Base-by-base conservation (phyloP, 2,113 vertebrate genomes). In the Polyodon spathula region DNA sequence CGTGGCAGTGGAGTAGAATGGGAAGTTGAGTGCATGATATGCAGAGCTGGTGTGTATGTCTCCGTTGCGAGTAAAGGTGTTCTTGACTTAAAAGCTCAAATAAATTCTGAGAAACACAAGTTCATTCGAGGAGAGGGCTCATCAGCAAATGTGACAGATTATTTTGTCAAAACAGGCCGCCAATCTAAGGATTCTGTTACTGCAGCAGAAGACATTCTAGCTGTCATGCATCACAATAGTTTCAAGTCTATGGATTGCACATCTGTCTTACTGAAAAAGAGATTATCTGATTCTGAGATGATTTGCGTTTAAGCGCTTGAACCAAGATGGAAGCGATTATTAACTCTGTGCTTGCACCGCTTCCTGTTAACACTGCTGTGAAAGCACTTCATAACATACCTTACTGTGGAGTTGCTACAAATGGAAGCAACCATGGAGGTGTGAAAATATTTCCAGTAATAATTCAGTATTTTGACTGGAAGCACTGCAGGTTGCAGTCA, bases 401-500 rank as follows among this genome's bases (percentile, higher is more conserved):
- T 43, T 59, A 62, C 10, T 59, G 55, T 62, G 67, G 61, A 43
- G 16, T 69, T 16, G 40, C 11, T 43, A 69, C 60, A 40, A 60
- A 67, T 61, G 56, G 62, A 9, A 54, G 59, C 56, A 63, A 52
- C 56, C 52, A 63, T 40, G 44, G 59, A 27, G 59, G 42, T 50
- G 54, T 62, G 59, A 57, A 66, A 66, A 57, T 58, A 60, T 39
- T 65, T 40, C 56, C 58, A 44, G 27, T 64, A 27, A 39, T 61
- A 17, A 52, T 65, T 65, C 37, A 68, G 37, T 65, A 65, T 58
- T n/a, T 64, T 58, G 58, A 61, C 14, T 64, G 58, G 53, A 64
- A 64, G 40, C 56, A 70, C 15, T 65, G 59, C 37, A 61, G 64
- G 10, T 40, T 66, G 43, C 57, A 70, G 37, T 44, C 38, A 42